phyloP scores from a whole-genome alignment of 1,140 invertebrate genomes.

The Harpegnathos saltator region DNA sequence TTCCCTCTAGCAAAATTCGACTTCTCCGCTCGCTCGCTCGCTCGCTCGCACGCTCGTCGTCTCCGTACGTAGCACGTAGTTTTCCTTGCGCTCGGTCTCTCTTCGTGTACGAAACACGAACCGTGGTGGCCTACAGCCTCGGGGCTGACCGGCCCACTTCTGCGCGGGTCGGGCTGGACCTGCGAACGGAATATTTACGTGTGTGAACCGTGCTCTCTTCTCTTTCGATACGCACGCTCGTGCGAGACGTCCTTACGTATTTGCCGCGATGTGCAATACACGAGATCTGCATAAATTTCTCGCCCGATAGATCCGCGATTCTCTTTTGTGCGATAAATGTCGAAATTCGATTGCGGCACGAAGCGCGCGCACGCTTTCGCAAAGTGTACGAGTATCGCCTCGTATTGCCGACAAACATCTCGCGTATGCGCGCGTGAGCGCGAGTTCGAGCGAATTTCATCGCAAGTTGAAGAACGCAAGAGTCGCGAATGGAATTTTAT shows the following conservation, averaged over 20 bases:
- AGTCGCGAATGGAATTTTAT: not conserved
- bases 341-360: not conserved
- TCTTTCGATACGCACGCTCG: not conserved
- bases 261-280: not conserved
- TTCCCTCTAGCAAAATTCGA: conserved; percentile 33
- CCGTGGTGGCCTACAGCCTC: conserved; percentile 73
- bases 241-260: conserved; percentile 6
- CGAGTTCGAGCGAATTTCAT: conserved; percentile 12
- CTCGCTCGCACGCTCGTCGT: not conserved
- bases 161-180: conserved; percentile 34
- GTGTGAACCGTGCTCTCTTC: not conserved
- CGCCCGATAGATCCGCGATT: not conserved
- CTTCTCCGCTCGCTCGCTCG: not conserved
- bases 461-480: not conserved
- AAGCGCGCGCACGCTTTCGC: no score
- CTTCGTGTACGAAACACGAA: conserved; percentile 48
- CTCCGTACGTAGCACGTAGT: conserved; percentile 1
- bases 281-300: not conserved
- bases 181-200: conserved; percentile 56
- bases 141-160: conserved; percentile 67
- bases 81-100: conserved; percentile 42
- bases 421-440: no score
- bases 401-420: not conserved
- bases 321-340: conserved; percentile 3
- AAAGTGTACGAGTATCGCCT: not conserved